phyloP scores from a whole-genome alignment of 2,113 vertebrate genomes.

The Hemibagrus wyckioides region DNA sequence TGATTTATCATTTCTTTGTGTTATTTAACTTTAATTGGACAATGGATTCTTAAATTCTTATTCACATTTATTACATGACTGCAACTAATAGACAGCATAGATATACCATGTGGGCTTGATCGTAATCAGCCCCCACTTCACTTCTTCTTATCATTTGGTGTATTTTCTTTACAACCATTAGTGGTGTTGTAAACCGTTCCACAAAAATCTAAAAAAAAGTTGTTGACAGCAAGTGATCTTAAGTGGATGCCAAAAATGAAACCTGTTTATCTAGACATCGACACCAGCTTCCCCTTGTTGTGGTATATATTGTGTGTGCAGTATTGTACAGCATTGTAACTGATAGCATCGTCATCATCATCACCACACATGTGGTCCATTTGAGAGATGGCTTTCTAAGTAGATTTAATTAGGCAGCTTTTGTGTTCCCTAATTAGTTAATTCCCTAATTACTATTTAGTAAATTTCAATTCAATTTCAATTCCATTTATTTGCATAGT shows the following conservation, averaged over 20 bases:
- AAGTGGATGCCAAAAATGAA: not conserved
- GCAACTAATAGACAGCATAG: not conserved
- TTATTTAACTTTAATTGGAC: not conserved
- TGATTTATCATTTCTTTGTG: not conserved
- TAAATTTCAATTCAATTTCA: too few species aligned
- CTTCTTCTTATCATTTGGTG: not conserved
- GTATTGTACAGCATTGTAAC: not conserved
- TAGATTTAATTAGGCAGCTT: not conserved
- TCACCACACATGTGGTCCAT: not conserved
- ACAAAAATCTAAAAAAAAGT: not conserved
- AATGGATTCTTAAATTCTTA: not conserved
- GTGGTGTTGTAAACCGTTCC: not conserved
- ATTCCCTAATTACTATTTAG: too few species aligned
- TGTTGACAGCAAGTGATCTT: not conserved
- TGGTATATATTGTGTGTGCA: not conserved
- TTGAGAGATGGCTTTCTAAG: not conserved
- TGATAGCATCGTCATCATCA: not conserved
- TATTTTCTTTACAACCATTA: not conserved
- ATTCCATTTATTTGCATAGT: too few species aligned
- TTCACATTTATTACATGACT: not conserved
- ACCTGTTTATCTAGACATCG: not conserved
- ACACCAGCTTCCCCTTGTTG: not conserved
- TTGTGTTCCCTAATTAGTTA: not conserved
- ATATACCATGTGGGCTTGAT: not conserved
- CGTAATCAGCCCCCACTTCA: not conserved